Evolutionary conservation across 2,888 invertebrate species (phyloP), one percentile per base, ranked within the genome.

Genomic region (Phyto melanocephala): DNA sequence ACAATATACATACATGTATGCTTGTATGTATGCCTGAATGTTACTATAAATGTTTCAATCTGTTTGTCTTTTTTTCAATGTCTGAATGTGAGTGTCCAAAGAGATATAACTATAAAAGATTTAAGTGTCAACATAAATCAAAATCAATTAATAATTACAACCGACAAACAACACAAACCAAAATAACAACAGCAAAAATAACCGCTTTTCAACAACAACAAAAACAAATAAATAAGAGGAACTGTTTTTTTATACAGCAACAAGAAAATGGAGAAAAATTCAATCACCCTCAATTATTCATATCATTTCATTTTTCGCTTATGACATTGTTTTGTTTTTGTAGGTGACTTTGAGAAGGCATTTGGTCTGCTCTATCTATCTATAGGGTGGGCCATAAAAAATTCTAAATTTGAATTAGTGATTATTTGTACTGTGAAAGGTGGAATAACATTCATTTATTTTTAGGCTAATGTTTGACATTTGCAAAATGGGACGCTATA

Each of bases 61-160:
- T 45, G 56, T 56, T 54, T 42, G 17, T 17, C 6, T 15, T 28
- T 33, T 33, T 42, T n/a, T 54, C 1, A 13, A 1, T 37, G 35
- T 52, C 15, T 28, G 6, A 28, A 28, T 6, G n/a, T 45, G 42
- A 56, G 6, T 52, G 60, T 24, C 40, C 45, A 56, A 37, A 1
- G 47, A 24, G 35, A 47, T 15, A 28, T 3, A 56, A 75, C 13
- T 28, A 24, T n/a, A 60, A 78, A 42, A 63, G 63, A 75, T 75
- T 82, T 78, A 52, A 70, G 50, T 82, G 81, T 82, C 81, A 82
- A 40, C 78, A 78, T 78, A 78, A 82, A 82, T 82, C 78, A 82
- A 78, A 82, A 75, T 82, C 81, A 82, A 75, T 82, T 82, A 78
- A 82, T 75, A 75, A 78, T 63, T 68, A 58, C 28, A 56, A 65